A percentile compares a stretch with the other conserved stretches of the same genome.
phyloP scores from a whole-genome alignment of 2,797 vertebrate species.

The Falco cherrug region DNA sequence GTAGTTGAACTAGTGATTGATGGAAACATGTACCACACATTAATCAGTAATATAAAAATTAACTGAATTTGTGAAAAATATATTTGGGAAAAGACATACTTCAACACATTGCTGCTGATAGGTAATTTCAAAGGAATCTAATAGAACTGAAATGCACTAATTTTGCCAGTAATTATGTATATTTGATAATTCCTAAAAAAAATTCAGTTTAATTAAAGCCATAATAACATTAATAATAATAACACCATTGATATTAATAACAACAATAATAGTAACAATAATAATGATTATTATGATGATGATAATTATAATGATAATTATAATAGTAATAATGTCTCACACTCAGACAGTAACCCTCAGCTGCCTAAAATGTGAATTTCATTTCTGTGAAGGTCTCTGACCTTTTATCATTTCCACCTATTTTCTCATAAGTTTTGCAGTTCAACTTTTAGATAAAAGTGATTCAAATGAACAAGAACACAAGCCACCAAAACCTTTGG shows the following conservation, averaged over 20 bases:
- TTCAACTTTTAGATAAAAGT: not conserved
- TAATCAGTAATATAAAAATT: not conserved
- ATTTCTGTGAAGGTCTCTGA: not conserved
- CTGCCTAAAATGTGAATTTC: not conserved
- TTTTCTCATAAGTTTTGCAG: not conserved
- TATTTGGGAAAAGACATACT: not conserved
- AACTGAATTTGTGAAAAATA: constrained; percentile 20
- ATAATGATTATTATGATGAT: not conserved
- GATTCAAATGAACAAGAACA: not conserved
- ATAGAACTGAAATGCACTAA: not conserved
- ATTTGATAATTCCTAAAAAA: not conserved
- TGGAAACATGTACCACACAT: not conserved
- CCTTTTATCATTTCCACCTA: not conserved
- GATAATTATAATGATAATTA: not conserved
- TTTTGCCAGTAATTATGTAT: not conserved
- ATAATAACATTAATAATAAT: not conserved
- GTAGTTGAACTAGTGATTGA: not conserved
- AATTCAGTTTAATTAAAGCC: constrained; percentile 34
- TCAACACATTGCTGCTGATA: not conserved
- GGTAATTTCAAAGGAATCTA: not conserved
- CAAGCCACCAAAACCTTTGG: not conserved
- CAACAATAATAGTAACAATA: not conserved
- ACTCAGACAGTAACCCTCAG: not conserved
- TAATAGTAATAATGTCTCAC: not conserved
- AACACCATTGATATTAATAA: not conserved